Evolutionary conservation across 2,888 invertebrate species (phyloP), one percentile per base, ranked within the genome.

Genomic region (Belgica antarctica): DNA sequence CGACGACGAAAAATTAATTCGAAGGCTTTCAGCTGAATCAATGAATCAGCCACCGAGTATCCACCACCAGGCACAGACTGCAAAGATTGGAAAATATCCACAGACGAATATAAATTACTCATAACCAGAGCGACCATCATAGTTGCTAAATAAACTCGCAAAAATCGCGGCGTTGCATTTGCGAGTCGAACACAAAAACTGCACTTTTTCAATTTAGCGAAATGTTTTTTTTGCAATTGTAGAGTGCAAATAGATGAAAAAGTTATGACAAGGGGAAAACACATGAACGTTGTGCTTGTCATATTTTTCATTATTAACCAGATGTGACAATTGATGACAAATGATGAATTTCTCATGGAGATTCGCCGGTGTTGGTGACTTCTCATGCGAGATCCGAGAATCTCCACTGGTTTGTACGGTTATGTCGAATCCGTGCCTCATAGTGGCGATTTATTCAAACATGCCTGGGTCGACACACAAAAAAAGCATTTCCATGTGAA

Each of bases 231-330:
- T 5, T 15, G 7, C 46, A 46, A 31, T 31, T 8, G 34, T 46
- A 57, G 4, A 57, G 24, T 22, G 57, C 7, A 57, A 57, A 57
- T 22, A 27, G 1, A 25, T 10, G 7, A 52, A 52, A 19, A 52
- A n/a, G 2, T 22, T 52, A 52, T 22, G 24, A 52, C 17, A 52
- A 7, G 27, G 27, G n/a, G 59, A 27, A 52, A 27, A 22, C 27
- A 27, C 24, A 12, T 52, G 17, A 5, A 3, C 22, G 52, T 46
- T 46, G 46, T 46, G 10, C n/a, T 19, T 3, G 52, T 47, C 65
- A 47, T 24, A 65, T 65, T 28, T 65, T 65, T 65, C 65, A 65
- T 65, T 65, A 65, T 65, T 65, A 65, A 65, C 65, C 65, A 65
- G 25, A 41, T 65, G 65, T 65, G 65, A 65, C 65, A 65, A 47